Evolutionary conservation across 2,113 vertebrate genomes (phyloP).

Genomic region (Perognathus longimembris): DNA sequence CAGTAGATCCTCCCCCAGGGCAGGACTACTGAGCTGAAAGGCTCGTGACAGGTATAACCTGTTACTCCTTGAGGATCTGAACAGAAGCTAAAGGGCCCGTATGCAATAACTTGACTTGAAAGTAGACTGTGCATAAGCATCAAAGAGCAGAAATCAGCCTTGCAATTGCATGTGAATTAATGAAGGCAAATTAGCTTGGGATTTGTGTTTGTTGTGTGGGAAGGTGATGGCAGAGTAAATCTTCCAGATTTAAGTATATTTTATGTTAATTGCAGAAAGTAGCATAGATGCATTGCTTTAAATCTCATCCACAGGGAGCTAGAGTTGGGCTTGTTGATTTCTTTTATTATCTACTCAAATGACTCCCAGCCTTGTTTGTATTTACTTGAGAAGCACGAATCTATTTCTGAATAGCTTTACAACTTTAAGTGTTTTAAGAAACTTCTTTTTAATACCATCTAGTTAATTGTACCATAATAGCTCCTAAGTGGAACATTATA

Average conservation of each 20-base stretch:
- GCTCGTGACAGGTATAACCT: neutral
- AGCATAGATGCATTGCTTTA: constrained; percentile 60
- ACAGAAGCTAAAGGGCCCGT: constrained; percentile 1
- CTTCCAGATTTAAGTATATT: constrained; percentile 78
- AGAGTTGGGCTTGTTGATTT: constrained; percentile 66
- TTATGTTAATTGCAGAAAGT: constrained; percentile 77
- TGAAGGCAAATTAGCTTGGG: constrained; percentile 54
- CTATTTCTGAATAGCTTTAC: constrained; percentile 74
- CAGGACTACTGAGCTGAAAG: neutral
- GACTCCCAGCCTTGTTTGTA: constrained; percentile 73
- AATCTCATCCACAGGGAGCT: constrained; percentile 49
- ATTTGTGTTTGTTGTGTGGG: constrained; percentile 70
- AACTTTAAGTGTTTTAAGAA: constrained; percentile 80
- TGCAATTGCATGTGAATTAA: constrained; percentile 48
- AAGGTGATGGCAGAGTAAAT: constrained; percentile 70
- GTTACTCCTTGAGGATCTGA: constrained; percentile 17
- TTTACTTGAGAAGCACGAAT: constrained; percentile 79
- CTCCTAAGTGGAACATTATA: constrained; percentile 80
- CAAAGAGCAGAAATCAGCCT: constrained; percentile 45
- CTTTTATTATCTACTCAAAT: constrained; percentile 70
- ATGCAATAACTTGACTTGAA: constrained; percentile 16
- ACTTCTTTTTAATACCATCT: constrained; percentile 82
- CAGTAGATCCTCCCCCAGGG: neutral
- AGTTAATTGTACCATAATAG: constrained; percentile 80
- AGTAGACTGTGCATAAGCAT: neutral